Evolutionary conservation across 2,113 vertebrate genomes (phyloP).

Genomic region (Tretioscincus oriximinensis): DNA sequence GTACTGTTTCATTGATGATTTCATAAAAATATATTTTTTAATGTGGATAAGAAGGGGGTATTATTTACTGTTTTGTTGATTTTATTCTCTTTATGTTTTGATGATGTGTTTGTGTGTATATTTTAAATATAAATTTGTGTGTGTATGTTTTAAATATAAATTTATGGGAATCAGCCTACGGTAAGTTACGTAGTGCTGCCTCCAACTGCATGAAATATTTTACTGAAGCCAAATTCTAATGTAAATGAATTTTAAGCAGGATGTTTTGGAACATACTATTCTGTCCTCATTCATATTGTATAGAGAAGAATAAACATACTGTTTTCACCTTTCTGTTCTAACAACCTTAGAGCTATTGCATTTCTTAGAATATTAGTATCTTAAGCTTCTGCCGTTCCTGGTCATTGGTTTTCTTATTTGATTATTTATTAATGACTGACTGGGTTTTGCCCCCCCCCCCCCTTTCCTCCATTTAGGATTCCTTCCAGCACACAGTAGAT

Average conservation of each 20-base stretch:
- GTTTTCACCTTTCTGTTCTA: neutral
- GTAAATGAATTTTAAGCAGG: slow-evolving; percentile 6
- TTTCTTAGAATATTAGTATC: neutral
- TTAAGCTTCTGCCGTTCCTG: neutral
- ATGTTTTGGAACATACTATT: slow-evolving; percentile 6
- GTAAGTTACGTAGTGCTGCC: slow-evolving; percentile 21
- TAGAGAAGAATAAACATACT: neutral
- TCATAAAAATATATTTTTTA: neutral
- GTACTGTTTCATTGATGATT: neutral
- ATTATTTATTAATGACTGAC: slow-evolving; percentile 5
- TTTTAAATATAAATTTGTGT: too few relatives aligned
- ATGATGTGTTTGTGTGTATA: too few relatives aligned
- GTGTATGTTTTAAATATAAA: too few relatives aligned
- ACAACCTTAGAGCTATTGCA: neutral
- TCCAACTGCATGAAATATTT: slow-evolving; percentile 23
- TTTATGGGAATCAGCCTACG: neutral
- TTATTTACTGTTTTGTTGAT: too few relatives aligned
- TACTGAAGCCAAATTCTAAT: neutral
- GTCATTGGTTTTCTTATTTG: neutral
- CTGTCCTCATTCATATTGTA: neutral
- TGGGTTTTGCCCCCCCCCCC: neutral
- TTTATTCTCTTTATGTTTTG: too few relatives aligned
- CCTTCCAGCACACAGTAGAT: slow-evolving; percentile 75
- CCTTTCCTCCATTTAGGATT: slow-evolving; percentile 70
- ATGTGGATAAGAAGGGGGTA: too few relatives aligned